Percentiles rank a stretch among this genome's conserved stretches.
These are phyloP conservation scores for Perognathus longimembris DNA, from an alignment of 2,113 vertebrate species.

Conservation along the genomic window DNA sequence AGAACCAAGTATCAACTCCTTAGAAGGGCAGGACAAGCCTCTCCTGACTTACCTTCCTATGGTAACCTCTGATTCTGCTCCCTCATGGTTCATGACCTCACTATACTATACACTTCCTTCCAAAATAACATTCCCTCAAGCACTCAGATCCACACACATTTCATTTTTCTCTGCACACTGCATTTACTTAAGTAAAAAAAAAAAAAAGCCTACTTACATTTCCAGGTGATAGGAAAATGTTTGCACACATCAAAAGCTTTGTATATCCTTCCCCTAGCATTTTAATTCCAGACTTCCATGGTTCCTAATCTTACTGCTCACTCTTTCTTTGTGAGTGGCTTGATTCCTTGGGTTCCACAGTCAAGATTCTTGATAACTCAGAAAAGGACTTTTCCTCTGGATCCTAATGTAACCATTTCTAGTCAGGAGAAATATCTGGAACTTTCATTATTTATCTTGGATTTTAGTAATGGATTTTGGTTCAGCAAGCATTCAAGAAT, in stretches of 20 bases:
- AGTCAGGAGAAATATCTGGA: not conserved
- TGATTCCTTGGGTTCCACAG: not conserved
- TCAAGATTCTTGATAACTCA: not conserved
- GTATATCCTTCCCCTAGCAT: not conserved
- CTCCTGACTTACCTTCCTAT: not conserved
- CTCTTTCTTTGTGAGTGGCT: not conserved
- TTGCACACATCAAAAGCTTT: slow-evolving; percentile 24
- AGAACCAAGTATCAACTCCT: not conserved
- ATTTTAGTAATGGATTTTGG: slow-evolving; percentile 6
- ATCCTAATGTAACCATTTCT: not conserved
- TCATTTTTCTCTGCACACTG: not conserved
- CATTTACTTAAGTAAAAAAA: not conserved
- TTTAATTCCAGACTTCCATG: not conserved
- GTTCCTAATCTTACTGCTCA: not conserved
- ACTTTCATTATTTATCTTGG: slow-evolving; percentile 18
- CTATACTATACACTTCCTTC: not conserved
- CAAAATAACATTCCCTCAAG: not conserved
- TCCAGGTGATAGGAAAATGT: slow-evolving; percentile 44
- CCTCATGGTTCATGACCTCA: not conserved
- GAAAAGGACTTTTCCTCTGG: not conserved
- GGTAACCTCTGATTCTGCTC: too few species aligned
- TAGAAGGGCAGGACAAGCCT: too few species aligned
- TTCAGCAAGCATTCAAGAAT: not conserved
- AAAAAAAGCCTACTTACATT: not conserved
- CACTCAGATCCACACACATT: not conserved